A percentile compares a stretch with the other conserved stretches of the same genome.
phyloP scores from a whole-genome alignment of 2,888 invertebrate genomes.

The Noctua janthe region DNA sequence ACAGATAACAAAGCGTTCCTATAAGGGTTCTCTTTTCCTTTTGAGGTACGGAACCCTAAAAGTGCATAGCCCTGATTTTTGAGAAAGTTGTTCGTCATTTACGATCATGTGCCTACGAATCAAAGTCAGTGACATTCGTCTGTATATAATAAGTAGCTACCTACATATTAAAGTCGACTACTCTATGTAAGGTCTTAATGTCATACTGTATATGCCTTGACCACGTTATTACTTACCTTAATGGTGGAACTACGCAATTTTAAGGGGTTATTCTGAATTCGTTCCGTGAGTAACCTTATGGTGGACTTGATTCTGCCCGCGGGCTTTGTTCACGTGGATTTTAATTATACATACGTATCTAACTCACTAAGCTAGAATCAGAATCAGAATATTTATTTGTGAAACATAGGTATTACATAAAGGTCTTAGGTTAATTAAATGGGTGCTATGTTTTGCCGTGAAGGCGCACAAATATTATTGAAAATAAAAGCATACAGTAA shows the following conservation, averaged over 20 bases:
- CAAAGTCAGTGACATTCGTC: conserved; percentile 7
- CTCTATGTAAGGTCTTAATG: conserved; percentile 41
- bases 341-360: not conserved
- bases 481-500: too few species aligned
- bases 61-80: conserved; percentile 10
- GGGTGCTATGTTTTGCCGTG: too few species aligned
- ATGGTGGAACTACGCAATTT: not conserved
- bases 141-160: not conserved
- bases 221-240: conserved; percentile 2
- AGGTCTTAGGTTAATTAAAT: too few species aligned
- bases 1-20: too few species aligned
- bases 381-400: too few species aligned
- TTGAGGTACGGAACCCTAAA: not conserved
- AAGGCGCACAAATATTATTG: too few species aligned
- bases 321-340: not conserved
- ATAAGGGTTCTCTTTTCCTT: not conserved
- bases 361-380: too few species aligned
- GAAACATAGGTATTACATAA: too few species aligned
- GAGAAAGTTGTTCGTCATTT: conserved; percentile 11
- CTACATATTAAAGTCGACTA: conserved; percentile 3
- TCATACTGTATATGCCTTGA: conserved; percentile 25
- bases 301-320: not conserved
- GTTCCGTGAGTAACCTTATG: not conserved
- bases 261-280: conserved; percentile 1
- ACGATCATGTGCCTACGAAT: conserved; percentile 3